Base-by-base conservation (phyloP, 2,113 vertebrate species). In the Accipiter virgatus region DNA sequence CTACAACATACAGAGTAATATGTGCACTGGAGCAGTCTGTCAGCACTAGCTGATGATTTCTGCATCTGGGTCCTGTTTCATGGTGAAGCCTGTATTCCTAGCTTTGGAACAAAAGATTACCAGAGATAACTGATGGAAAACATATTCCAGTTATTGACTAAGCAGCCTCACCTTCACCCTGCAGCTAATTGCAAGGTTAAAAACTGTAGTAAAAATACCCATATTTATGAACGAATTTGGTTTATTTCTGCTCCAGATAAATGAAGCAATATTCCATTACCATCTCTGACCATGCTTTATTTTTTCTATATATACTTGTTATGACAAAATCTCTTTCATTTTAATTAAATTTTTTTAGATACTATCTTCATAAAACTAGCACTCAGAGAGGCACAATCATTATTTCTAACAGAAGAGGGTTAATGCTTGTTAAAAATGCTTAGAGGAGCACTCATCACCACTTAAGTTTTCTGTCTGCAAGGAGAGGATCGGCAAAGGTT, bases 271-370 rank as follows among this genome's bases (percentile, higher is more conserved):
- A 42, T 70, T 81, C 74, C 38, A 81, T 77, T 73, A 63, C 58
- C 43, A 21, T 66, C 75, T 74, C 42, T 50, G 78, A 70, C 80
- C 59, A 29, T 40, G 59, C n/a, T 79, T 71, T 79, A 55, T n/a
- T 90, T 83, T 89, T 83, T 38, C 47, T 83, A 2, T 6, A 4
- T 63, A 84, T 70, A 70, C 90, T 67, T 91, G 80, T 87, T 86
- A 74, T 68, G 59, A 82, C 86, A 93, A 97, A 95, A 75, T 62
- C 31, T 59, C 78, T 88, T 81, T 50, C 19, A 47, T 58, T 92
- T 95, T 87, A 89, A 95, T 95, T 86, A 86, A 58, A 6, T 22
- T 95, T 95, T 89, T 77, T 52, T 56, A 94, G 92, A 90, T 91
- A 68, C 34, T 66, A 86, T 95, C 74, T 93, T 68, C 14, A 27